A percentile compares a stretch with the other conserved stretches of the same genome.
Evolutionary conservation across 2,888 invertebrate genomes (phyloP).

Genomic region (Byasa hedistus): DNA sequence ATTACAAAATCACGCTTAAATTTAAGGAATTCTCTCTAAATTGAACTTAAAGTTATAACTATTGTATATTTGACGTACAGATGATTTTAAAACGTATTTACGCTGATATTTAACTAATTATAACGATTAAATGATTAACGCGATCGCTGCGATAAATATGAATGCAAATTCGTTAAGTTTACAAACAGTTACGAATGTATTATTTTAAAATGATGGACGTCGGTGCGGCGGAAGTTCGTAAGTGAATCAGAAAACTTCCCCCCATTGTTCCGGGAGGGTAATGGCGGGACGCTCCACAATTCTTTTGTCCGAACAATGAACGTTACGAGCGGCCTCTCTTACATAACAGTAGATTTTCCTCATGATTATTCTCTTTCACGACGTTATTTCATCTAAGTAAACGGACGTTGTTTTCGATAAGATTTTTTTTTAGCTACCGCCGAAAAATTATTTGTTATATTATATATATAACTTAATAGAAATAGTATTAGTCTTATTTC

Average conservation of each 20-base stretch:
- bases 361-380: slow-evolving; percentile 14
- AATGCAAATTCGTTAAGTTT: not conserved
- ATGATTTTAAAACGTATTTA: too few relatives aligned
- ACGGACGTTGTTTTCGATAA: slow-evolving; percentile 11
- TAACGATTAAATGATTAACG: too few relatives aligned
- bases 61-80: too few relatives aligned
- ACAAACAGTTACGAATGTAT: slow-evolving; percentile 8
- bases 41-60: too few relatives aligned
- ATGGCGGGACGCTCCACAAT: slow-evolving; percentile 14
- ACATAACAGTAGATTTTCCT: slow-evolving; percentile 24
- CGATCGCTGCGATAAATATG: too few relatives aligned
- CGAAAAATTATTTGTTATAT: too few relatives aligned
- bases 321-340: slow-evolving; percentile 18
- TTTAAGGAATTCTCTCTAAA: too few relatives aligned
- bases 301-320: slow-evolving; percentile 24
- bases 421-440: not conserved
- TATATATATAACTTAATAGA: too few relatives aligned
- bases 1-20: too few relatives aligned
- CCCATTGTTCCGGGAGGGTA: slow-evolving; percentile 20
- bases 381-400: slow-evolving; percentile 19
- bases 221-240: slow-evolving; percentile 7
- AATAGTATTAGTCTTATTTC: too few relatives aligned
- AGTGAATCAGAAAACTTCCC: slow-evolving; percentile 23
- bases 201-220: slow-evolving; percentile 14
- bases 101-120: too few relatives aligned